phyloP scores from a whole-genome alignment of 2,797 vertebrate genomes.

The Enteromius fasciolatus region DNA sequence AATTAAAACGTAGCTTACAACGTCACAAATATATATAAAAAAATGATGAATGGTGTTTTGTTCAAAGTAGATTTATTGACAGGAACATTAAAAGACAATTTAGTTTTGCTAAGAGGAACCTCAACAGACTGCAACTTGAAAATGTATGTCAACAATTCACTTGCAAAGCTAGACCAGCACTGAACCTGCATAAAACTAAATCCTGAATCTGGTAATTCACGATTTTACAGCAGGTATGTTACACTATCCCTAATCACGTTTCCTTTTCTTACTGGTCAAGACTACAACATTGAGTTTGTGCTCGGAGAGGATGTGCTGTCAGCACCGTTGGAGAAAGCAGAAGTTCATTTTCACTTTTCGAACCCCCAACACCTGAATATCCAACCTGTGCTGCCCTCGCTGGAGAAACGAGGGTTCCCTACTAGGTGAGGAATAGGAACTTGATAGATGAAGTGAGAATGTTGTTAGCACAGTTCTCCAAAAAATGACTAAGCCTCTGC shows the following conservation, averaged over 20 bases:
- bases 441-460: neutral
- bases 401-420: conserved; percentile 71
- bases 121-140: neutral
- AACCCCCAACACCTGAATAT: conserved; percentile 74
- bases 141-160: no score
- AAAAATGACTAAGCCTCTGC: neutral
- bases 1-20: neutral
- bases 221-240: neutral
- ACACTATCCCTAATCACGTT: neutral
- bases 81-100: neutral
- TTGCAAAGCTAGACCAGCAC: neutral
- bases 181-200: neutral
- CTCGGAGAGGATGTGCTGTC: conserved; percentile 73
- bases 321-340: conserved; percentile 66
- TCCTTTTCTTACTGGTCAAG: conserved; percentile 60
- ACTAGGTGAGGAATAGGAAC: conserved; percentile 70
- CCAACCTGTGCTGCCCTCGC: conserved; percentile 69
- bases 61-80: neutral
- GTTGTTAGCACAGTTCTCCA: neutral
- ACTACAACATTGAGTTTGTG: conserved; percentile 74
- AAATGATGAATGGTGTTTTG: neutral
- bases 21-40: neutral
- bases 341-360: conserved; percentile 79
- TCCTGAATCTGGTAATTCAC: neutral
- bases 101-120: neutral